These are phyloP conservation scores for Lepilemur septentrionalis DNA, from an alignment of 2,797 vertebrate species.

Conservation along the genomic window DNA sequence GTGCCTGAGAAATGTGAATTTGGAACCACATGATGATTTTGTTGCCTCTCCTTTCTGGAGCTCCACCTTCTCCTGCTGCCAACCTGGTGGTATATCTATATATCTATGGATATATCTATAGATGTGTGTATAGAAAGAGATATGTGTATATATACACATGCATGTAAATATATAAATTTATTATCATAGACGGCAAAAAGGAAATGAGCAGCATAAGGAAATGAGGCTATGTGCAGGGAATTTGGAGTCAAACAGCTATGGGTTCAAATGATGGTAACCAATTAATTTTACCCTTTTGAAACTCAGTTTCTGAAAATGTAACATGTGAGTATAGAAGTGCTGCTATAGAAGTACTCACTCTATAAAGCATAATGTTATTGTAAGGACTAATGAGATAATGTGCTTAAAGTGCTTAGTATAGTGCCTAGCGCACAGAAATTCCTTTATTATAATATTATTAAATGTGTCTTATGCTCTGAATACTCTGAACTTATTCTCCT, in stretches of 20 bases:
- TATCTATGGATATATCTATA: too few relatives aligned
- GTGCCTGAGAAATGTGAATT: neutral
- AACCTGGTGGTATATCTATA: neutral
- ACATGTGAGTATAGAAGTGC: neutral
- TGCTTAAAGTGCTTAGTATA: neutral
- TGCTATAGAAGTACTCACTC: too few relatives aligned
- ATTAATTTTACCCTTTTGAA: neutral
- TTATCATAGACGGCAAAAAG: neutral
- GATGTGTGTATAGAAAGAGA: neutral
- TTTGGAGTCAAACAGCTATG: neutral
- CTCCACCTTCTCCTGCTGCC: neutral
- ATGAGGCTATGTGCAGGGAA: neutral
- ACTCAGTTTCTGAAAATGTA: neutral
- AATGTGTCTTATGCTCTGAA: neutral
- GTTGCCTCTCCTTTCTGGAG: neutral
- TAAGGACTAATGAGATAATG: neutral
- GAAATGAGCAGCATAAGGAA: neutral
- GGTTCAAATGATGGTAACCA: neutral
- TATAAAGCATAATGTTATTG: neutral
- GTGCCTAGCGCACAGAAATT: neutral
- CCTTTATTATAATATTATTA: neutral
- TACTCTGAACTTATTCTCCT: neutral
- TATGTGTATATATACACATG: rapidly evolving
- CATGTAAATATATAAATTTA: neutral
- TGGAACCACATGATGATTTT: neutral